A percentile compares a stretch with the other conserved stretches of the same genome.
These are phyloP conservation scores for Antennarius striatus DNA, from an alignment of 2,113 vertebrate species.

Conservation along the genomic window DNA sequence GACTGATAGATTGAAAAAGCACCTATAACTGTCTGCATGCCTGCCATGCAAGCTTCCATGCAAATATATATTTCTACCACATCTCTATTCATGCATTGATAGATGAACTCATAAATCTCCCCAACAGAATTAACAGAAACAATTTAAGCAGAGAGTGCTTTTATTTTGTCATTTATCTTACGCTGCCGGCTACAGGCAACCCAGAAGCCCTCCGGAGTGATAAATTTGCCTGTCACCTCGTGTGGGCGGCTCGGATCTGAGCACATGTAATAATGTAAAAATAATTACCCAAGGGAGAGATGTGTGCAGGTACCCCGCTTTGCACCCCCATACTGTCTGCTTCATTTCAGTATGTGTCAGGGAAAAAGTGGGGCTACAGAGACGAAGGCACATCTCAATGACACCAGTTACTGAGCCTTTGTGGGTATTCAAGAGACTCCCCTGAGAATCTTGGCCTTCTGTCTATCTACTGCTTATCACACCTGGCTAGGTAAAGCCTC, in stretches of 20 bases:
- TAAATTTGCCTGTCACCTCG: constrained; percentile 85
- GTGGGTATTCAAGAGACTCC: constrained; percentile 63
- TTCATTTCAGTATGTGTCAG: constrained; percentile 48
- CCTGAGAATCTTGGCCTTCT: constrained; percentile 50
- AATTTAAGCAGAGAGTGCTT: constrained; percentile 84
- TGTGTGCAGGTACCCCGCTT: constrained; percentile 61
- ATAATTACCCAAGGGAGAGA: constrained; percentile 85
- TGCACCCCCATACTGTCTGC: constrained; percentile 51
- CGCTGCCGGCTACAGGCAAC: constrained; percentile 60
- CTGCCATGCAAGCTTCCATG: constrained; percentile 43
- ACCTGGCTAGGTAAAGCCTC: constrained; percentile 68
- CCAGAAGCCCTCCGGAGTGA: constrained; percentile 77
- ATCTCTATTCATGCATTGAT: constrained; percentile 75
- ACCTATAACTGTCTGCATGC: constrained; percentile 57
- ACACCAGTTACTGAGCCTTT: constrained; percentile 77
- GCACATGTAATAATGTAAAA: constrained; percentile 87
- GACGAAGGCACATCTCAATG: constrained; percentile 71
- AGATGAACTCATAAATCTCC: constrained; percentile 83
- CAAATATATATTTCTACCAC: constrained; percentile 68
- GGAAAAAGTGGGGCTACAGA: constrained; percentile 43
- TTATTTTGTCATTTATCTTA: constrained; percentile 87
- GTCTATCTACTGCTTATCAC: constrained; percentile 67
- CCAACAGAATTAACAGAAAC: constrained; percentile 84
- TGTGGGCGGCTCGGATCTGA: constrained; percentile 80
- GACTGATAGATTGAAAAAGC: constrained; percentile 65